phyloP scores from a whole-genome alignment of 2,113 vertebrate genomes.

The Stegastes partitus region DNA sequence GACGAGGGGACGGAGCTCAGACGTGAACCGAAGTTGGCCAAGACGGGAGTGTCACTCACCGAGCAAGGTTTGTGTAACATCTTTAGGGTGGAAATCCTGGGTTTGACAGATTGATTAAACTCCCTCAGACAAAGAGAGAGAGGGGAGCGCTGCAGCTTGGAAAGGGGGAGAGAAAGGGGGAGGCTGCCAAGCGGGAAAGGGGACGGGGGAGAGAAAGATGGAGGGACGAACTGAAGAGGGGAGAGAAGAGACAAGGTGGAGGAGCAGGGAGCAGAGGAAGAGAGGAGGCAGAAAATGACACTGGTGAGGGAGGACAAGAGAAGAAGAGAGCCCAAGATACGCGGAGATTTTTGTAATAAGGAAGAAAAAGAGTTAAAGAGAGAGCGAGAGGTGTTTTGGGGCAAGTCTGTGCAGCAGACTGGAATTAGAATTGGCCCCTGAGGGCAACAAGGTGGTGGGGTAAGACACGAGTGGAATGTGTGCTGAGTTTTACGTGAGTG shows the following conservation, averaged over 20 bases:
- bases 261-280: not conserved
- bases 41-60: slow-evolving; percentile 47
- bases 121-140: slow-evolving; percentile 83
- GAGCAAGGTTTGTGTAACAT: slow-evolving; percentile 31
- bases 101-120: slow-evolving; percentile 83
- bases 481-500: slow-evolving; percentile 25
- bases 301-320: slow-evolving; percentile 5
- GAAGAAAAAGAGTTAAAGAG: slow-evolving; percentile 20
- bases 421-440: slow-evolving; percentile 67
- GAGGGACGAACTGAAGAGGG: slow-evolving; percentile 18
- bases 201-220: slow-evolving; percentile 39
- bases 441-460: slow-evolving; percentile 49
- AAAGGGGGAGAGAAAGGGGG: slow-evolving; percentile 70
- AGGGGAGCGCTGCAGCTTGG: slow-evolving; percentile 80
- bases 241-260: not conserved
- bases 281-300: slow-evolving; percentile 22
- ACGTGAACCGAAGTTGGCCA: not conserved
- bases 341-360: slow-evolving; percentile 7
- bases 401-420: slow-evolving; percentile 73
- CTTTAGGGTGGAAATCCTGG: slow-evolving; percentile 77
- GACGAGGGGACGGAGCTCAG: not conserved
- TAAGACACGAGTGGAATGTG: slow-evolving; percentile 77
- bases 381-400: slow-evolving; percentile 32
- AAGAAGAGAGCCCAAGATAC: slow-evolving; percentile 10
- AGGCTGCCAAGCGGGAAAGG: slow-evolving; percentile 23